Evolutionary conservation across 2,888 invertebrate genomes (phyloP), one percentile per base, ranked within the genome.

Genomic region (Empis stercorea): DNA sequence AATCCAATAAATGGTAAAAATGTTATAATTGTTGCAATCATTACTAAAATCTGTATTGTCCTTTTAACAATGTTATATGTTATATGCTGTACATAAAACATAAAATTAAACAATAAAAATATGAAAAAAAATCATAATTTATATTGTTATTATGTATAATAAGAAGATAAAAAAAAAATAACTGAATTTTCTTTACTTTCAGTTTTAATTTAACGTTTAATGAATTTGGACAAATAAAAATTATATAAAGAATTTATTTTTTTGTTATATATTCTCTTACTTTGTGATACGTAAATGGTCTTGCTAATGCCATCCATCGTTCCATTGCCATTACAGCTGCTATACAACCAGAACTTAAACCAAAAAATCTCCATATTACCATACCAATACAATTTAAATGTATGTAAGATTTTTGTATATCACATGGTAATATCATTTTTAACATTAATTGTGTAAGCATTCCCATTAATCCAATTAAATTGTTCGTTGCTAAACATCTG

Each of bases 321-420:
- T 91, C 89, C 32, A 82, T 76, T 11, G 89, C 88, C 89, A 91
- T 91, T 48, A 88, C 83, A 60, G 87, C 80, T 17, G 89, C 87
- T 57, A 89, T 87, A 70, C 87, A 86, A 39, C 88, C 89, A 55
- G 88, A 87, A 60, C 87, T 87, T 49, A 89, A 74, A 43, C 89
- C 91, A 68, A 89, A 89, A 55, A 83, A 79, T 50, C 89, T 75
- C 70, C 87, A 79, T 46, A 85, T 71, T 7, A 89, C 85, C 54
- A 84, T 60, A 2, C 60, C 60, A 40, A 61, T 53, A 49, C 69
- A 74, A 61, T 60, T 68, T 62, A 53, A 63, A 54, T 53, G 57
- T 36, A 58, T 54, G 36, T 63, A 60, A n/a, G 57, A 52, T 30
- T 52, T 53, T 23, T 55, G 56, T 34, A 61, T 50, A 30, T 66